phyloP scores from a whole-genome alignment of 2,113 vertebrate species.

The Cyanoliseus patagonus region DNA sequence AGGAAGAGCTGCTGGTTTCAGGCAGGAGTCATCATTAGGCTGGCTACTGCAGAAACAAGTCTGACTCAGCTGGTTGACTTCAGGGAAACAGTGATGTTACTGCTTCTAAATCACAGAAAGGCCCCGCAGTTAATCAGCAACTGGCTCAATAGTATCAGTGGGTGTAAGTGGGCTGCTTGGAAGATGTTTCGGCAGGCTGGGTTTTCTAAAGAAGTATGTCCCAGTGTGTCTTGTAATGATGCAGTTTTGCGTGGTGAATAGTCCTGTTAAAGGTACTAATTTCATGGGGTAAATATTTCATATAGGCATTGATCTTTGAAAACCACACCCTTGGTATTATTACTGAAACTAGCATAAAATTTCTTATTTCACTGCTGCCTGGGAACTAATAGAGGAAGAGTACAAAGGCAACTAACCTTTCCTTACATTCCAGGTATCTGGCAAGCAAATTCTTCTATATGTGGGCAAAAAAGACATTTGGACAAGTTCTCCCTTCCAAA shows the following conservation, averaged over 20 bases:
- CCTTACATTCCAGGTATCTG: conserved; percentile 78
- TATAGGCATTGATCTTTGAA: not conserved
- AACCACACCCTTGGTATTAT: not conserved
- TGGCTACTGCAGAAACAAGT: not conserved
- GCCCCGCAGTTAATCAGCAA: not conserved
- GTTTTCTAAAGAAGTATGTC: not conserved
- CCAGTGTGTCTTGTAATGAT: not conserved
- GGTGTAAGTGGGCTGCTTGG: not conserved
- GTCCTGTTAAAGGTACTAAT: not conserved
- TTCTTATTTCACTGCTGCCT: not conserved
- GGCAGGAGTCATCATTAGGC: not conserved
- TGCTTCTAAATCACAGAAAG: not conserved
- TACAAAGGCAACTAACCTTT: not conserved
- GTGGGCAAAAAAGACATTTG: conserved; percentile 88
- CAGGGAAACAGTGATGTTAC: not conserved
- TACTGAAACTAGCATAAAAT: not conserved
- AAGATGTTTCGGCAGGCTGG: not conserved
- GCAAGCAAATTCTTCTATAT: conserved; percentile 87
- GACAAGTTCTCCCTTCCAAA: conserved; percentile 80
- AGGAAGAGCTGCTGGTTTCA: not conserved
- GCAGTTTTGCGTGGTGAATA: not conserved
- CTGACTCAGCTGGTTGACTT: not conserved
- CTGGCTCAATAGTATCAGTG: not conserved
- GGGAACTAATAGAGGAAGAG: not conserved
- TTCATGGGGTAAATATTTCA: not conserved